phyloP scores from a whole-genome alignment of 2,888 invertebrate species.

The Neocrepidodera transversa region DNA sequence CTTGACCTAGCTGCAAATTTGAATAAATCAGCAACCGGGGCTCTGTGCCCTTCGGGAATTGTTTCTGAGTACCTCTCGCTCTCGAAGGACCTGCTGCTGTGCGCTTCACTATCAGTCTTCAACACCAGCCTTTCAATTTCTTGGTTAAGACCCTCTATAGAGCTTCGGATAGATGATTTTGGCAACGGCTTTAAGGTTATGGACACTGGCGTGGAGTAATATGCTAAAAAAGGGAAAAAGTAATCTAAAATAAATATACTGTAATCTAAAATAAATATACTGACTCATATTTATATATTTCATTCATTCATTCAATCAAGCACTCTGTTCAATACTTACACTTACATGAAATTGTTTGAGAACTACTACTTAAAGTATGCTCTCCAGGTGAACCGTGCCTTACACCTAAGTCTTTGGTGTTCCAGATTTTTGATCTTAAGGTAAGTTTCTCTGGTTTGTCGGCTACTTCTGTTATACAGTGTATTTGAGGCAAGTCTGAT shows the following conservation, averaged over 20 bases:
- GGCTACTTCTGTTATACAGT: conserved; percentile 63
- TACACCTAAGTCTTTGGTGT: conserved; percentile 50
- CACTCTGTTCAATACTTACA: conserved; percentile 7
- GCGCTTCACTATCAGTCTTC: conserved; percentile 50
- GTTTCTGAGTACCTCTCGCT: conserved; percentile 63
- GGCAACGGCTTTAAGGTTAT: conserved; percentile 67
- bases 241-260: too few relatives aligned
- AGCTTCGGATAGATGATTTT: conserved; percentile 77
- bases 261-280: too few relatives aligned
- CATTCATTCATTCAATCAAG: not conserved
- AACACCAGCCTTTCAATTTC: conserved; percentile 84
- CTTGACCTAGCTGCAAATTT: conserved; percentile 56
- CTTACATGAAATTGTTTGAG: conserved; percentile 57
- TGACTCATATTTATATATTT: too few relatives aligned
- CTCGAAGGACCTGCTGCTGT: conserved; percentile 26
- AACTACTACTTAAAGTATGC: conserved; percentile 64
- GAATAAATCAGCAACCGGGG: conserved; percentile 80
- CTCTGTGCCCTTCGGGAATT: conserved; percentile 85
- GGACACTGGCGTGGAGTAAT: conserved; percentile 61
- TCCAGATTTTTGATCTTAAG: conserved; percentile 64
- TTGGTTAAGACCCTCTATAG: conserved; percentile 86
- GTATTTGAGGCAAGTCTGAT: conserved; percentile 61
- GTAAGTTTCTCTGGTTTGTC: conserved; percentile 65
- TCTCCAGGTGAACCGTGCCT: conserved; percentile 59
- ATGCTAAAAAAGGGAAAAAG: conserved; percentile 43